Base-by-base conservation (phyloP, 2,888 invertebrate genomes). In the Lithophane semibrunnea region DNA sequence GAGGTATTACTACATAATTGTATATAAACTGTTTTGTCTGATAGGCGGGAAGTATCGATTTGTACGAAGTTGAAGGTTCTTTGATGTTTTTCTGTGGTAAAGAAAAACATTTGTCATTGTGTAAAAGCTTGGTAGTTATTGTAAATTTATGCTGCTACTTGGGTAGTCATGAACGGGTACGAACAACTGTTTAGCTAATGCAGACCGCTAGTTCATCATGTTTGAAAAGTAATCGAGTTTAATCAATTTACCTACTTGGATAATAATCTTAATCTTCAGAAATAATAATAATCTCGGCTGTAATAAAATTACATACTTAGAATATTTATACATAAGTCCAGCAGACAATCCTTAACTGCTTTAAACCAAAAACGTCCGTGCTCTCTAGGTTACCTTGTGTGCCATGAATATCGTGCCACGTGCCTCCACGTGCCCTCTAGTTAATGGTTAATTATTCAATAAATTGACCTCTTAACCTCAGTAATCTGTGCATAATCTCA, bases 1-100 rank as follows among this genome's bases (percentile, higher is more conserved):
- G 44, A 67, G 63, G 18, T 75, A 86, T 83, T 78, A 78, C 69
- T 83, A 47, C 24, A 63, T 72, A 75, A 74, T 78, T 86, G 24
- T 72, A 56, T 47, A 68, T 82, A 37, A 75, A 58, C 52, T 70
- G 71, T 75, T 73, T 47, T n/a, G 56, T 18, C 18, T 52, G 64
- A 63, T 63, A 44, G 16, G 52, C 24, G 47, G n/a, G 37, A 5
- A 60, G 21, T 76, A 76, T 77, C 29, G 77, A 73, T 82, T 66
- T 29, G 37, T 66, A 16, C n/a, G 7, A 10, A 60, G 10, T 72
- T 75, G 49, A 52, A 68, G 24, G 49, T 66, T 65, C 8, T 47
- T 29, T 1, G 1, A 18, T 42, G 52, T 60, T 63, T 58, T 58
- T 58, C 18, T 54, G 69, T 24, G 12, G 4, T 52, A 58, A 49